Conservation (phyloP, 2,797 vertebrate species). For the Chiroxiphia lanceolata region DNA sequence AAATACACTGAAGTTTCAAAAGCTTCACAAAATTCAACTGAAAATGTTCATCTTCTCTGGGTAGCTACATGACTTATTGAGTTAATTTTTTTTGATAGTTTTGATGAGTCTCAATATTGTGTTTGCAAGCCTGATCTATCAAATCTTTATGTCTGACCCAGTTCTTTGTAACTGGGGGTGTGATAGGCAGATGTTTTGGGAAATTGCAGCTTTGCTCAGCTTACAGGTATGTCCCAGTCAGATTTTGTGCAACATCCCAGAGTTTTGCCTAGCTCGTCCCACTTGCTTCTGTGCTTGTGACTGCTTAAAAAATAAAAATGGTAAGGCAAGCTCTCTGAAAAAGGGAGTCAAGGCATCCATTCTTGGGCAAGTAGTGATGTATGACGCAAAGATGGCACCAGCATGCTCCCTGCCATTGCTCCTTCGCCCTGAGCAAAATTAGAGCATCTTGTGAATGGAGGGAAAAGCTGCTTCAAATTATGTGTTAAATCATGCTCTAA, state of each 20-base stretch:
- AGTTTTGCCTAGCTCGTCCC: background rate
- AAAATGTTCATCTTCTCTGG: background rate
- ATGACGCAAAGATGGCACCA: background rate
- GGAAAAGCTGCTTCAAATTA: constrained; percentile 31
- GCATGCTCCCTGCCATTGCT: background rate
- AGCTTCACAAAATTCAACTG: background rate
- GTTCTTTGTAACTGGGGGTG: background rate
- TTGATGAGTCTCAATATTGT: background rate
- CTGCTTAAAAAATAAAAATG: background rate
- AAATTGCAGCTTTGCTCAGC: background rate
- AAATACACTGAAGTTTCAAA: background rate
- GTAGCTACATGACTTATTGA: background rate
- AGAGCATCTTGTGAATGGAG: background rate
- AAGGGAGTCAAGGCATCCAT: background rate
- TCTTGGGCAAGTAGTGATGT: background rate
- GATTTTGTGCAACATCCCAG: background rate
- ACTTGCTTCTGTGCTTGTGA: background rate
- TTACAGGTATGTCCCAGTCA: background rate
- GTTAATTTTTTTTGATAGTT: background rate
- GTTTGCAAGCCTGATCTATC: background rate
- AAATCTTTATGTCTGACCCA: background rate
- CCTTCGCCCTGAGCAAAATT: background rate
- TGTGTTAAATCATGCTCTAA: constrained; percentile 40
- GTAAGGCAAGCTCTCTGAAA: background rate
- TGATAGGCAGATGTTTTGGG: background rate